Percentiles rank a stretch among this genome's conserved stretches.
Evolutionary conservation across 2,888 invertebrate species (phyloP).

Genomic region (Tetropium fuscum): DNA sequence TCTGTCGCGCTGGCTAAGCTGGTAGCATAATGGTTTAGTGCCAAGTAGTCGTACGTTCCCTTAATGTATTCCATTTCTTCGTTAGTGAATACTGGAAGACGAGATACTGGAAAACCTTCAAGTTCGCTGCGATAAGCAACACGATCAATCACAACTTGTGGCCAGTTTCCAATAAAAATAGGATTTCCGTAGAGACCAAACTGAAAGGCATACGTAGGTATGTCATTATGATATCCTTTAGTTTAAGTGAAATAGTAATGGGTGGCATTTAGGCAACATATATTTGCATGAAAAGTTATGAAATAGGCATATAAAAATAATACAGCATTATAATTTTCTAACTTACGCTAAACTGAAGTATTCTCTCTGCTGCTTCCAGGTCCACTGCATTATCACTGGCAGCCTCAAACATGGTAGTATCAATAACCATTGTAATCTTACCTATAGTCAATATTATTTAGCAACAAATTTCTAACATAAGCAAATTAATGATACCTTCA

Average conservation of each 20-base stretch:
- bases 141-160: conserved; percentile 72
- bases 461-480: too few species aligned
- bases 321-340: background rate
- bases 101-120: conserved; percentile 72
- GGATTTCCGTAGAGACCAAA: conserved; percentile 66
- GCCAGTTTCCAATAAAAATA: conserved; percentile 77
- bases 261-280: too few species aligned
- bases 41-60: conserved; percentile 79
- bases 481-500: conserved; percentile 26
- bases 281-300: too few species aligned
- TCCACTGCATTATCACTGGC: conserved; percentile 39
- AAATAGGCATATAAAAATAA: too few species aligned
- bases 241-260: too few species aligned
- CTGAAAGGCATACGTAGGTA: conserved; percentile 31
- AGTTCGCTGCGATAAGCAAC: conserved; percentile 70
- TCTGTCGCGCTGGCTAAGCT: conserved; percentile 62
- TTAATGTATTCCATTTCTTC: conserved; percentile 72
- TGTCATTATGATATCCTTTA: background rate
- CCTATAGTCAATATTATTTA: too few species aligned
- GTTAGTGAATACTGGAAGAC: conserved; percentile 72
- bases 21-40: conserved; percentile 80
- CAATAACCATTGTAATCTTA: conserved; percentile 36
- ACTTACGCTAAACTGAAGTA: conserved; percentile 42
- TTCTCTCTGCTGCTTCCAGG: conserved; percentile 40
- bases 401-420: conserved; percentile 42